Percentiles rank a stretch among this genome's conserved stretches.
phyloP scores from a whole-genome alignment of 2,113 vertebrate genomes.

The Boleophthalmus pectinirostris region DNA sequence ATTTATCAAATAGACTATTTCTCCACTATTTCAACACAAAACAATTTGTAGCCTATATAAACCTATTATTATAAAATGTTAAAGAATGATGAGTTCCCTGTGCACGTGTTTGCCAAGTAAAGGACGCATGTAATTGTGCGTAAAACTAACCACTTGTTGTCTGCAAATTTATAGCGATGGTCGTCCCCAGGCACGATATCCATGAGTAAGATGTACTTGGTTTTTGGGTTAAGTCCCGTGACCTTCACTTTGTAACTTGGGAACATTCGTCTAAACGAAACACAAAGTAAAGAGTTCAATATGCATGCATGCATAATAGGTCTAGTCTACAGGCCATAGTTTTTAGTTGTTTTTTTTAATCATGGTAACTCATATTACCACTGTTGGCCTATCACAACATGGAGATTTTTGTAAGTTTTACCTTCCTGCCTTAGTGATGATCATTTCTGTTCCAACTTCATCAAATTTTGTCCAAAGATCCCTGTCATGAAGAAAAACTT shows the following conservation, averaged over 20 bases:
- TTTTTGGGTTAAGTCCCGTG: slow-evolving; percentile 94
- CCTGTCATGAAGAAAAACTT: slow-evolving; percentile 92
- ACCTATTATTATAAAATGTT: not conserved
- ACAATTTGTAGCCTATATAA: not conserved
- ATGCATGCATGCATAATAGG: no score
- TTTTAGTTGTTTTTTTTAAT: no score
- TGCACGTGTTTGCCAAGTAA: not conserved
- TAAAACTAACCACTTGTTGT: slow-evolving; percentile 92
- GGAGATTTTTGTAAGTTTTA: slow-evolving; percentile 54
- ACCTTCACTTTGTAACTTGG: slow-evolving; percentile 98
- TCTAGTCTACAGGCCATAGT: not conserved
- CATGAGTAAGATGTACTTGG: slow-evolving; percentile 98
- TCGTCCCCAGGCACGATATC: slow-evolving; percentile 92
- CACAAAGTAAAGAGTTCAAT: not conserved
- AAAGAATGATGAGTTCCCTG: not conserved
- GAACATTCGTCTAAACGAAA: slow-evolving; percentile 88
- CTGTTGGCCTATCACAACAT: not conserved
- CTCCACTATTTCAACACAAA: not conserved
- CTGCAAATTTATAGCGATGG: slow-evolving; percentile 97
- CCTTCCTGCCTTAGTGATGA: slow-evolving; percentile 97
- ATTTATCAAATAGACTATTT: not conserved
- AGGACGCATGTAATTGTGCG: not conserved
- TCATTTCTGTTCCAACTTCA: slow-evolving; percentile 95
- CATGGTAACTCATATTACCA: not conserved
- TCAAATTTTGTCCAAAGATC: slow-evolving; percentile 97